phyloP scores from a whole-genome alignment of 2,888 invertebrate species.

The Palloptera scutellata region DNA sequence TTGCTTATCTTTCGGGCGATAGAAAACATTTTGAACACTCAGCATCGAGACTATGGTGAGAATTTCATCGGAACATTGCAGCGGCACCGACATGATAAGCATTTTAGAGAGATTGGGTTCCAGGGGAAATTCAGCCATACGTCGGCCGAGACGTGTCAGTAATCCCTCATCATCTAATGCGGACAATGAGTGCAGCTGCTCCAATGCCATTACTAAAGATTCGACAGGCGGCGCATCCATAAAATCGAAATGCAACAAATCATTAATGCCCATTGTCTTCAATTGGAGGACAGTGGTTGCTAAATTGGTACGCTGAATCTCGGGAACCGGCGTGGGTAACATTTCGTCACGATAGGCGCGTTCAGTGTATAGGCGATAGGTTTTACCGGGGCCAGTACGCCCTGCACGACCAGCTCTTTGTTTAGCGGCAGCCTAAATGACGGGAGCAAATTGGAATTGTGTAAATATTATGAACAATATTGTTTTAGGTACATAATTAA shows the following conservation, averaged over 20 bases:
- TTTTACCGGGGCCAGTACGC: slow-evolving; percentile 97
- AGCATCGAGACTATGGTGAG: slow-evolving; percentile 99
- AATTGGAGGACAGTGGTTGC: slow-evolving; percentile 92
- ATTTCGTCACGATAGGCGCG: slow-evolving; percentile 98
- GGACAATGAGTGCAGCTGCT: slow-evolving; percentile 94
- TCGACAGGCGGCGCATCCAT: slow-evolving; percentile 99
- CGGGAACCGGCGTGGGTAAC: slow-evolving; percentile 97
- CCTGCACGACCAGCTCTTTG: slow-evolving; percentile 97
- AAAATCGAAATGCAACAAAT: slow-evolving; percentile 97
- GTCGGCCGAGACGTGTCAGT: slow-evolving; percentile 79
- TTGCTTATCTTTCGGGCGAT: slow-evolving; percentile 93
- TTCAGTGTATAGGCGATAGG: slow-evolving; percentile 96
- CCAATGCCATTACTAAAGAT: slow-evolving; percentile 96
- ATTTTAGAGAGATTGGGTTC: slow-evolving; percentile 99
- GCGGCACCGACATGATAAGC: slow-evolving; percentile 98
- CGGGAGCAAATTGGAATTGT: background rate
- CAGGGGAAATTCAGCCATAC: slow-evolving; percentile 99
- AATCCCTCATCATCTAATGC: slow-evolving; percentile 96
- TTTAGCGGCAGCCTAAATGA: slow-evolving; percentile 91
- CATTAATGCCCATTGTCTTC: slow-evolving; percentile 99
- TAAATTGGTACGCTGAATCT: slow-evolving; percentile 97
- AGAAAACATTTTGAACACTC: slow-evolving; percentile 98
- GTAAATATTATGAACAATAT: background rate
- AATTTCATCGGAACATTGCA: slow-evolving; percentile 97
- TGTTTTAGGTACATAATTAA: no score